Conservation (phyloP, 2,113 vertebrate genomes). For the Riparia riparia region DNA sequence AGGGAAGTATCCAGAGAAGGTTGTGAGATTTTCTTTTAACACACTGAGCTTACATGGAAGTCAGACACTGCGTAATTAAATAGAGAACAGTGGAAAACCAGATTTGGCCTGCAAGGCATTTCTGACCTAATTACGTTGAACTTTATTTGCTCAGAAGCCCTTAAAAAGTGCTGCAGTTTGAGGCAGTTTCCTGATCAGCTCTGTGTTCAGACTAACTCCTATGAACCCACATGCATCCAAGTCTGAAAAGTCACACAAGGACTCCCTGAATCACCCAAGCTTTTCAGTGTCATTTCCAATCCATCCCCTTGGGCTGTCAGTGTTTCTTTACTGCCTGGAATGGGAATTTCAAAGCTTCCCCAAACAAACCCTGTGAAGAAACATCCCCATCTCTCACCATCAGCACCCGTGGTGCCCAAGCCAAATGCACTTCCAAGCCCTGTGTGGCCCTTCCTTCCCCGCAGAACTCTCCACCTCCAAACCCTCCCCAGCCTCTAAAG, state of each 20-base stretch:
- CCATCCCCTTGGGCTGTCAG: not conserved
- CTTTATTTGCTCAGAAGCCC: conserved; percentile 61
- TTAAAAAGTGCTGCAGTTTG: conserved; percentile 32
- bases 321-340: not conserved
- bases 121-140: conserved; percentile 62
- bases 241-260: not conserved
- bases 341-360: not conserved
- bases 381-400: not conserved
- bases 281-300: not conserved
- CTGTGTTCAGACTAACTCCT: not conserved
- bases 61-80: conserved; percentile 54
- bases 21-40: conserved; percentile 16
- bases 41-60: not conserved
- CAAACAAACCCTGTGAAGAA: not conserved
- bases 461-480: not conserved
- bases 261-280: not conserved
- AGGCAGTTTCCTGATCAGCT: conserved; percentile 15
- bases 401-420: not conserved
- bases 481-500: not conserved
- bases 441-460: not conserved
- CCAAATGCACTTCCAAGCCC: not conserved
- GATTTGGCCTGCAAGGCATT: conserved; percentile 64
- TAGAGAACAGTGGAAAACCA: conserved; percentile 58
- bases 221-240: not conserved
- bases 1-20: not conserved